phyloP scores from a whole-genome alignment of 2,797 vertebrate species.

The Syngnathus rostellatus region DNA sequence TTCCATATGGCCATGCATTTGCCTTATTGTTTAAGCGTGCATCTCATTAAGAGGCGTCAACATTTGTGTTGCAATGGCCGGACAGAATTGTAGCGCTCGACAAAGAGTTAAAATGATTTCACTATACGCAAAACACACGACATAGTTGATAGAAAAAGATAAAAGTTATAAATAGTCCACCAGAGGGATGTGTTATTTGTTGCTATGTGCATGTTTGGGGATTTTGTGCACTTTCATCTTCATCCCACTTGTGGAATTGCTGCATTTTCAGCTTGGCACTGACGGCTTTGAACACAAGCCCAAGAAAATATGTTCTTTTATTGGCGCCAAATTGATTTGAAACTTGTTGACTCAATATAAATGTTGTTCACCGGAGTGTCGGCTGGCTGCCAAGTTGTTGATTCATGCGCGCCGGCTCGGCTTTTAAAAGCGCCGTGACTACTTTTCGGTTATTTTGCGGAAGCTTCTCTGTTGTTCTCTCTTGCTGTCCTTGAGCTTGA shows the following conservation, averaged over 20 bases:
- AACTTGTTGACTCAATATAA: slow-evolving; percentile 58
- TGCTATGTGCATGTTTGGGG: slow-evolving; percentile 21
- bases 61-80: neutral
- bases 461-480: slow-evolving; percentile 18
- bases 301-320: slow-evolving; percentile 56
- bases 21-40: neutral
- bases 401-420: slow-evolving; percentile 47
- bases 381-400: slow-evolving; percentile 45
- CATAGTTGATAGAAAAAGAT: neutral
- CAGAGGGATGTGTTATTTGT: slow-evolving; percentile 5
- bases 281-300: slow-evolving; percentile 40
- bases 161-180: slow-evolving; percentile 5
- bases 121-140: neutral
- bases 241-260: slow-evolving; percentile 45
- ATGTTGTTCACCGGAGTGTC: slow-evolving; percentile 27
- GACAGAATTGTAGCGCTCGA: neutral
- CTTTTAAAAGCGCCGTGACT: slow-evolving; percentile 21
- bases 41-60: neutral
- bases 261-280: slow-evolving; percentile 48
- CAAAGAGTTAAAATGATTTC: neutral
- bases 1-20: neutral
- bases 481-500: slow-evolving; percentile 40
- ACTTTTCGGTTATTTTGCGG: slow-evolving; percentile 23
- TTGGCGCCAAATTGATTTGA: slow-evolving; percentile 56
- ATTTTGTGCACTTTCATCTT: slow-evolving; percentile 39